A percentile compares a stretch with the other conserved stretches of the same genome.
Conservation (phyloP, 2,888 invertebrate genomes). For the Chrysolina haemoptera region DNA sequence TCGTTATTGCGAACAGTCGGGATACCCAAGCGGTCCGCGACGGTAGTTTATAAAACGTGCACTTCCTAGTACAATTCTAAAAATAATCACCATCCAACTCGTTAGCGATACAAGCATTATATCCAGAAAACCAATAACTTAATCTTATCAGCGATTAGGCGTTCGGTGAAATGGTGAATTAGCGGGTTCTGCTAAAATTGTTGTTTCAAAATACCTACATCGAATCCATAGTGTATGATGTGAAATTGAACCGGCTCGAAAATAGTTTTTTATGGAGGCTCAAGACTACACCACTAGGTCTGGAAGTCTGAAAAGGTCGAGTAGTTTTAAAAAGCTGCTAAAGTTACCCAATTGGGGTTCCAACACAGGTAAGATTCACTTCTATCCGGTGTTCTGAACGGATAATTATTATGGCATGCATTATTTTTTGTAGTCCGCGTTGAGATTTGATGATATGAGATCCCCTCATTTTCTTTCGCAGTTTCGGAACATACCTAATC, state of each 20-base stretch:
- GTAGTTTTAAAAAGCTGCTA: conserved; percentile 73
- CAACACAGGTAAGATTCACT: conserved; percentile 41
- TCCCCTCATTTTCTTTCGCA: no score
- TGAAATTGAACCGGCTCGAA: conserved; percentile 33
- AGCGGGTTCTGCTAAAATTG: conserved; percentile 28
- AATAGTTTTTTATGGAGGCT: conserved; percentile 60
- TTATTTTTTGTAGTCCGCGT: no score
- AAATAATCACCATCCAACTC: conserved; percentile 40
- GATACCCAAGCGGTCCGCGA: conserved; percentile 38
- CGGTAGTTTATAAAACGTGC: conserved; percentile 31
- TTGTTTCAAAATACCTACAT: conserved; percentile 14
- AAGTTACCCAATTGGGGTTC: conserved; percentile 71
- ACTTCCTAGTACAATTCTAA: conserved; percentile 48
- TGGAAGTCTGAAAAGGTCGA: conserved; percentile 72
- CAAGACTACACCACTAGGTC: conserved; percentile 66
- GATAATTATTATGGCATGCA: neutral
- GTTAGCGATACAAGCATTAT: conserved; percentile 37
- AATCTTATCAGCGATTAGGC: conserved; percentile 49
- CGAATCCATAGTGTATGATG: conserved; percentile 37
- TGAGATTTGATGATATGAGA: no score
- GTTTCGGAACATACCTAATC: no score
- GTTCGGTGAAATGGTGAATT: conserved; percentile 31
- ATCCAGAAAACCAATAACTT: conserved; percentile 37
- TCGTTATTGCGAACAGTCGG: conserved; percentile 36
- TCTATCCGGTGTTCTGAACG: neutral